phyloP scores from a whole-genome alignment of 2,888 invertebrate genomes.

The Nymphalis urticae region DNA sequence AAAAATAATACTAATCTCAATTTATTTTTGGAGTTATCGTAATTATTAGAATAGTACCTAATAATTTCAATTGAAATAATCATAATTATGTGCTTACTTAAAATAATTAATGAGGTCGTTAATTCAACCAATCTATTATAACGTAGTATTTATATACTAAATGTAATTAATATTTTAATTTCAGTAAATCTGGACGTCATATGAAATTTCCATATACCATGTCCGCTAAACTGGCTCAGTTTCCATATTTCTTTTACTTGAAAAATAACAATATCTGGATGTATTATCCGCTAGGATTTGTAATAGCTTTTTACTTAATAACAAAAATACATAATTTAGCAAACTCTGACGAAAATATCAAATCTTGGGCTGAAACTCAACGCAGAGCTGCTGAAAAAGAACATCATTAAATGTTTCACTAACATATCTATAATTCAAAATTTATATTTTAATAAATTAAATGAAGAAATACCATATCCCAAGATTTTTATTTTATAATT shows the following conservation, averaged over 20 bases:
- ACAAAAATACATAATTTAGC: conserved; percentile 84
- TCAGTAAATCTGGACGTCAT: conserved; percentile 81
- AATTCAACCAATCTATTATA: too few species aligned
- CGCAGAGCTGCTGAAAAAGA: conserved; percentile 66
- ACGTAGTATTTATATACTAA: too few species aligned
- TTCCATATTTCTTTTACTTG: conserved; percentile 87
- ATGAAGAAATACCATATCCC: not conserved
- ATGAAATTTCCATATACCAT: conserved; percentile 94
- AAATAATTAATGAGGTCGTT: too few species aligned
- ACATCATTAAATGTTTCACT: conserved; percentile 42
- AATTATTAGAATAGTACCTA: too few species aligned
- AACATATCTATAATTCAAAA: too few species aligned
- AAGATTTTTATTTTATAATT: not conserved
- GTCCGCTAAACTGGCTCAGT: conserved; percentile 89
- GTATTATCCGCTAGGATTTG: conserved; percentile 83
- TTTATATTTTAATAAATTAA: not conserved
- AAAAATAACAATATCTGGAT: conserved; percentile 88
- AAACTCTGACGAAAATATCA: conserved; percentile 69
- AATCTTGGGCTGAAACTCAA: conserved; percentile 66
- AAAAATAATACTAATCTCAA: too few species aligned
- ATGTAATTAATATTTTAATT: conserved; percentile 36
- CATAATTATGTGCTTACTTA: too few species aligned
- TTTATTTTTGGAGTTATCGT: too few species aligned
- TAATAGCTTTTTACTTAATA: conserved; percentile 83
- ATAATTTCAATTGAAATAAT: too few species aligned